A percentile compares a stretch with the other conserved stretches of the same genome.
phyloP scores from a whole-genome alignment of 2,797 vertebrate genomes.

The Myiotriccus ornatus region DNA sequence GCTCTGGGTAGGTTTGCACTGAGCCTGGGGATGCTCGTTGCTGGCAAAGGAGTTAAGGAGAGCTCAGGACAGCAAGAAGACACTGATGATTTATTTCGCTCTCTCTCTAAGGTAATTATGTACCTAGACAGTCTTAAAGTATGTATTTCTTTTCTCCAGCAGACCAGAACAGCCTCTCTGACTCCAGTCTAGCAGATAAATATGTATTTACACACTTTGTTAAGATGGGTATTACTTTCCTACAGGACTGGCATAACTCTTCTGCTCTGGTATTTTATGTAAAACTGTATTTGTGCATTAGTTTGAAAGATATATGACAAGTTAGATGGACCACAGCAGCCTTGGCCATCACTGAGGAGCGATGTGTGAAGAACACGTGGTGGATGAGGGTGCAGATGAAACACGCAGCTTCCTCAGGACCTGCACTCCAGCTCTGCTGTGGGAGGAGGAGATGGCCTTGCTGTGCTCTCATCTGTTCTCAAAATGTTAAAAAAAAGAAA shows the following conservation, averaged over 20 bases:
- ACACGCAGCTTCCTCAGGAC: accelerated
- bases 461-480: background rate
- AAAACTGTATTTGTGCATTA: background rate
- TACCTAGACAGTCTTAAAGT: conserved; percentile 52
- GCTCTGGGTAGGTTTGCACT: accelerated
- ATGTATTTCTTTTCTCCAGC: conserved; percentile 26
- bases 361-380: accelerated
- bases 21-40: background rate
- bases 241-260: conserved; percentile 40
- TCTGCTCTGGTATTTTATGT: background rate
- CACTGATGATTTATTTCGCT: conserved; percentile 42
- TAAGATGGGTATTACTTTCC: conserved; percentile 47
- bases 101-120: conserved; percentile 51
- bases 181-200: conserved; percentile 61
- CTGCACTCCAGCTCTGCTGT: background rate
- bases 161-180: conserved; percentile 44
- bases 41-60: background rate
- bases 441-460: background rate
- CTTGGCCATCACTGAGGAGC: background rate
- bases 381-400: background rate
- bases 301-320: background rate
- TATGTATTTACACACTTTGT: conserved; percentile 64
- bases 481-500: background rate
- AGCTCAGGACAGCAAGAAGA: background rate
- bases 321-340: background rate